Percentiles rank a stretch among this genome's conserved stretches.
These are phyloP conservation scores for Tanypteryx hageni DNA, from an alignment of 2,888 invertebrate species.

Conservation along the genomic window DNA sequence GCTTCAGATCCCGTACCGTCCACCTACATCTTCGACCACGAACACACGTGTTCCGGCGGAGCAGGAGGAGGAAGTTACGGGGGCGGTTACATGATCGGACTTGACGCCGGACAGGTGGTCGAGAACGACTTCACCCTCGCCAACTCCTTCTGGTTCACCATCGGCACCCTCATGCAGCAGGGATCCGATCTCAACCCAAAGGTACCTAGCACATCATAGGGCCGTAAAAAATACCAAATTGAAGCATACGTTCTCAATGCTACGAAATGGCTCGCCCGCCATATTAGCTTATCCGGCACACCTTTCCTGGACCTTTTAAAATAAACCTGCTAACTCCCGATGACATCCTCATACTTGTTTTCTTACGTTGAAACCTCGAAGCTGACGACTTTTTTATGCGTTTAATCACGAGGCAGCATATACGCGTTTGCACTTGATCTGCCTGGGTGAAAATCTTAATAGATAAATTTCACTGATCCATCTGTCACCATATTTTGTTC, in stretches of 20 bases:
- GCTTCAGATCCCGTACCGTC: slow-evolving; percentile 49
- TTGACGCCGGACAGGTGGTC: slow-evolving; percentile 72
- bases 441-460: no score
- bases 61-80: background rate
- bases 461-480: no score
- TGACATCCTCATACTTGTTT: no score
- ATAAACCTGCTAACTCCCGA: no score
- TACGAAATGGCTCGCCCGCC: background rate
- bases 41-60: background rate
- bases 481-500: no score
- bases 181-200: slow-evolving; percentile 77
- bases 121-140: slow-evolving; percentile 80
- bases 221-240: background rate
- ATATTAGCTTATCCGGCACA: background rate
- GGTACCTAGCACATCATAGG: slow-evolving; percentile 69
- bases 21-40: slow-evolving; percentile 55
- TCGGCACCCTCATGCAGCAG: slow-evolving; percentile 80
- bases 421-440: no score
- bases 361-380: no score
- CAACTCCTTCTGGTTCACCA: slow-evolving; percentile 80
- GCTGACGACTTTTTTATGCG: no score
- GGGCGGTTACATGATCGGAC: slow-evolving; percentile 52
- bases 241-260: background rate
- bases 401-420: no score
- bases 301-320: no score